These are phyloP conservation scores for Anoplophora glabripennis DNA, from an alignment of 1,140 invertebrate genomes.

Conservation along the genomic window DNA sequence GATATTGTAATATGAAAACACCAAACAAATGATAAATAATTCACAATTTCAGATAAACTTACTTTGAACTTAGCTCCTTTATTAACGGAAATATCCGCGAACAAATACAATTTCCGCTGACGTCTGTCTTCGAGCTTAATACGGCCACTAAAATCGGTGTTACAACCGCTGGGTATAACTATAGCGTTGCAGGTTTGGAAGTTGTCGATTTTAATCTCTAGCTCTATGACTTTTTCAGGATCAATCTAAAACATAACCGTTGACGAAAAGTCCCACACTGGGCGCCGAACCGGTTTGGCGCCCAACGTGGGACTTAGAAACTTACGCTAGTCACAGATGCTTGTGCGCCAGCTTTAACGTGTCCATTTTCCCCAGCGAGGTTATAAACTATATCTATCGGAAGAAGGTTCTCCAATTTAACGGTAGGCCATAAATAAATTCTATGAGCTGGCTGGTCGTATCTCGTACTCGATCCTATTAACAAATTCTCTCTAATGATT, in stretches of 20 bases:
- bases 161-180: constrained; percentile 52
- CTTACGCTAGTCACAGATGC: constrained; percentile 38
- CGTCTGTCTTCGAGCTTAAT: constrained; percentile 68
- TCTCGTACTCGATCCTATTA: constrained; percentile 56
- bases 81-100: constrained; percentile 51
- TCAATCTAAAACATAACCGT: constrained; percentile 53
- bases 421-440: constrained; percentile 77
- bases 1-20: constrained; percentile 70
- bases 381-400: constrained; percentile 70
- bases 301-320: not conserved
- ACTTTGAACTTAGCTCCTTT: constrained; percentile 50
- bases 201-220: constrained; percentile 77
- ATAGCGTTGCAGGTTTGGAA: constrained; percentile 68
- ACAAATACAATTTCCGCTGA: constrained; percentile 71
- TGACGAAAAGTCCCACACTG: no score
- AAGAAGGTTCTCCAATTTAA: constrained; percentile 76
- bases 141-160: constrained; percentile 48
- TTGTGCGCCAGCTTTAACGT: constrained; percentile 56
- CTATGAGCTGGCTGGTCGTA: constrained; percentile 75
- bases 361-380: constrained; percentile 54
- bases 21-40: not conserved
- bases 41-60: no score
- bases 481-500: constrained; percentile 77
- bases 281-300: no score
- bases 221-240: constrained; percentile 65